Conservation (phyloP, 2,113 vertebrate species). For the Nanorana parkeri region DNA sequence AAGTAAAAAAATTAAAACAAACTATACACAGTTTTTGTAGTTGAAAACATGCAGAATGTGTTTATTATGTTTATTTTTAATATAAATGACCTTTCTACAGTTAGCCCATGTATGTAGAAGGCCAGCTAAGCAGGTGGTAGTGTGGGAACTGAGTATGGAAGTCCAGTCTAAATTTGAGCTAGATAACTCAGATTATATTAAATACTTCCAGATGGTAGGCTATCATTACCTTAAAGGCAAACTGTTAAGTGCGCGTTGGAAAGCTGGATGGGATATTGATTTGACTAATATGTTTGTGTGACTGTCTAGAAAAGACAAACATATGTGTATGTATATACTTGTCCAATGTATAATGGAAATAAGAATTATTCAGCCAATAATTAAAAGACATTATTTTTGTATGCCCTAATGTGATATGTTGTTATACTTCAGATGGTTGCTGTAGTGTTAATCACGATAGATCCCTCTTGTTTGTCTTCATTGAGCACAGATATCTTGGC, state of each 20-base stretch:
- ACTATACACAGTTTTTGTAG: too few species aligned
- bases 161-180: slow-evolving; percentile 33
- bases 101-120: not conserved
- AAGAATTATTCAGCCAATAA: too few species aligned
- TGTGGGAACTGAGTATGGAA: slow-evolving; percentile 44
- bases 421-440: too few species aligned
- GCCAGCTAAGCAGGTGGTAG: slow-evolving; percentile 37
- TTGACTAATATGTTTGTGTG: not conserved
- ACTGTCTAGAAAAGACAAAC: not conserved
- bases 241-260: not conserved
- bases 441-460: too few species aligned
- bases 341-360: too few species aligned
- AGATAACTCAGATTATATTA: slow-evolving; percentile 46
- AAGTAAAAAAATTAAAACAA: too few species aligned
- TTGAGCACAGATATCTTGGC: too few species aligned
- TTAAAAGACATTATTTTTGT: too few species aligned
- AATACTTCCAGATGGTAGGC: slow-evolving; percentile 45
- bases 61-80: not conserved
- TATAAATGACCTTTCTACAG: not conserved
- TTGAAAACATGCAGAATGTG: not conserved
- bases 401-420: too few species aligned
- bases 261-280: not conserved
- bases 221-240: slow-evolving; percentile 15
- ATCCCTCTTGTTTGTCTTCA: too few species aligned
- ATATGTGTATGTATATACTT: not conserved